A percentile compares a stretch with the other conserved stretches of the same genome.
These are phyloP conservation scores for Hypomesus transpacificus DNA, from an alignment of 2,113 vertebrate species.

Conservation along the genomic window DNA sequence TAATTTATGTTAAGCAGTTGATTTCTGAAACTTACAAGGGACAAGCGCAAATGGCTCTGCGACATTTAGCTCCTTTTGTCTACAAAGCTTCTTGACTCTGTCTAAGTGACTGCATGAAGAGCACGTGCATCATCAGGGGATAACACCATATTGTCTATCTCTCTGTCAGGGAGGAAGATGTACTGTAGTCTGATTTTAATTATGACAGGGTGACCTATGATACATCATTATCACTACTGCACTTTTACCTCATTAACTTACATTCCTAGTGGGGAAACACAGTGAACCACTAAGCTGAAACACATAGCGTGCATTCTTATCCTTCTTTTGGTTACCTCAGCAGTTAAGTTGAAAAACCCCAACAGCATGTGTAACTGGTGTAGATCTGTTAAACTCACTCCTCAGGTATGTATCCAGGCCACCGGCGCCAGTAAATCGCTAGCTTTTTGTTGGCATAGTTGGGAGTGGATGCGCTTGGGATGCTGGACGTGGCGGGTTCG, in stretches of 20 bases:
- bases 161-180: not conserved
- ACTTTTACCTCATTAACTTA: not conserved
- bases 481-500: too few species aligned
- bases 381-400: too few species aligned
- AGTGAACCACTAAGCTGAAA: not conserved
- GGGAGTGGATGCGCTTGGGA: too few species aligned
- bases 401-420: too few species aligned
- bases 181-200: not conserved
- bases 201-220: not conserved
- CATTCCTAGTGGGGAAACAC: not conserved
- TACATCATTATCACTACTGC: not conserved
- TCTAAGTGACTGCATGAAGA: not conserved
- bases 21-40: conserved; percentile 13
- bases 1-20: conserved; percentile 38
- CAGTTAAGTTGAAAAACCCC: not conserved
- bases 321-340: not conserved
- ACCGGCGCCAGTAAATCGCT: too few species aligned
- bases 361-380: too few species aligned
- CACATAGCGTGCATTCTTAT: not conserved
- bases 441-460: too few species aligned
- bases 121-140: too few species aligned
- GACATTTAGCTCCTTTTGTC: conserved; percentile 31
- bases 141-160: not conserved
- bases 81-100: not conserved
- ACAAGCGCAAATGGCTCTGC: not conserved